Evolutionary conservation across 1,140 invertebrate genomes (phyloP), one percentile per base, ranked within the genome.

Genomic region (Drosophila fuyamai): DNA sequence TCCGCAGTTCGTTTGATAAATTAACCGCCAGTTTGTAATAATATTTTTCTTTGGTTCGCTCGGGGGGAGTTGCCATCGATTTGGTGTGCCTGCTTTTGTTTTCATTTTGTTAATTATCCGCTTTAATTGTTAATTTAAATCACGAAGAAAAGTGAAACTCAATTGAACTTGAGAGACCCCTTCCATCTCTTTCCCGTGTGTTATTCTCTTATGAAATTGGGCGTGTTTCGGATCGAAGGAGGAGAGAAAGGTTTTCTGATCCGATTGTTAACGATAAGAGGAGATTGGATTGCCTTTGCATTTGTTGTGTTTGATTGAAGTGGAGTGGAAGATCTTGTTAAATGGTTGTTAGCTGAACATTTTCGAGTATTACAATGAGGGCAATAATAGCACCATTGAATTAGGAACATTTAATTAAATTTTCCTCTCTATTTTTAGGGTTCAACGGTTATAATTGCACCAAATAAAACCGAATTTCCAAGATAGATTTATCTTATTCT

Each of bases 51-150:
- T 61, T 44, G 40, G 44, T 36, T 53, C 51, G 18, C 44, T 58
- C 18, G 10, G 38, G 47, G 41, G 77, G 68, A 44, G 68, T 61
- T 62, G 54, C 54, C 54, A 18, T 56, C 55, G 29, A 51, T 54
- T 53, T 44, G n/a, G 27, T 53, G 43, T 14, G 48, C 8, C 32
- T 51, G 60, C 47, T 47, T 76, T 66, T 76, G 41, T 78, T 86
- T 75, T 78, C 74, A 75, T 79, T 86, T 82, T 86, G 82, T 85
- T 85, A 85, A 85, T 85, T 86, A 85, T 75, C 81, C 27, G 83
- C 57, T 72, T 63, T 86, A 81, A 86, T 85, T 86, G 82, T 85
- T 86, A 86, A 85, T 85, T 85, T 85, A 81, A 81, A 81, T 63
- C 74, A 78, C 48, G 67, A 65, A 59, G 60, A 63, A 84, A 84